Base-by-base conservation (phyloP, 2,888 invertebrate species). In the Eupithecia exiguata region DNA sequence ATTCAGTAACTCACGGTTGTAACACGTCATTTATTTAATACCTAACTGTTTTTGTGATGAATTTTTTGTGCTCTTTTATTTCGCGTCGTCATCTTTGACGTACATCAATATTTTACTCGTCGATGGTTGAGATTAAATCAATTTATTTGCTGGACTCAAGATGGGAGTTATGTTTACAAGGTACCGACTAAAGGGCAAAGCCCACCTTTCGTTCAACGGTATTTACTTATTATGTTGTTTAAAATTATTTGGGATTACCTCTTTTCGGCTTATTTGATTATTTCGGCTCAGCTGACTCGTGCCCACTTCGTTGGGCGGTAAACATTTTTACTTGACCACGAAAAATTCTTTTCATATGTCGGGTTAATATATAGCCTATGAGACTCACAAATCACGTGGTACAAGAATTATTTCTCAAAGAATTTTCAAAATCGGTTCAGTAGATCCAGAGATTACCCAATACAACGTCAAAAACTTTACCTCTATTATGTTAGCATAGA, bases 1-100 rank as follows among this genome's bases (percentile, higher is more conserved):
- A 80, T 79, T 80, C 79, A 66, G 78, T 82, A 81, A 78, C 80
- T 78, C 78, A 77, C 76, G 79, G 78, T 69, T 76, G 78, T 79
- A 80, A 78, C 80, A 75, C 78, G 75, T 80, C 78, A 74, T 79
- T 78, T 77, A 74, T 78, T 80, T 78, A 67, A 70, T 70, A 74
- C 49, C 72, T 80, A 79, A 80, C 77, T 75, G 79, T 81, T 78
- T 69, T 75, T 77, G 66, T 72, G 69, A 77, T 80, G 71, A 72
- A 63, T 77, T 74, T 74, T 78, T 79, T 75, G 53, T 21, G 69
- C 73, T 76, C 61, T 70, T 72, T 69, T 67, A 53, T 72, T 78
- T 68, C 74, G 74, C 75, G 68, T 71, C 74, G 74, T 78, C 75
- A 74, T 69, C 61, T 70, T 74, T 73, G 73, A 70, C 71, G 68